These are phyloP conservation scores for Athene cunicularia DNA, from an alignment of 2,113 vertebrate genomes.

Conservation along the genomic window DNA sequence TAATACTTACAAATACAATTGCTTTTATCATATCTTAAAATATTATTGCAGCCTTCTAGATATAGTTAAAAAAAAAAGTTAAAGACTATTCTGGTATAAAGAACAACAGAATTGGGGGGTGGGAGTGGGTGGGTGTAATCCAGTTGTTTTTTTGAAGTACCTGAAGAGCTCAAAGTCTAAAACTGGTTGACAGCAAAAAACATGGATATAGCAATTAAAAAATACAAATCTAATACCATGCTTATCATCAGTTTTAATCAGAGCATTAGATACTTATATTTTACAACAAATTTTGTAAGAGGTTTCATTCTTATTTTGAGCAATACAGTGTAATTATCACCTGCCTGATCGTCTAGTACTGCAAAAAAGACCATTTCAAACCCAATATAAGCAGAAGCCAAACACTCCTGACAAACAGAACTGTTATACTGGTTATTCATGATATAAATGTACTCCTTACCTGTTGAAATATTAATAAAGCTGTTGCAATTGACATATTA, in stretches of 20 bases:
- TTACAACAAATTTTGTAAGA: neutral
- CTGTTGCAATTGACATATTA: neutral
- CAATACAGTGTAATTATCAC: neutral
- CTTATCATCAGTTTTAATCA: neutral
- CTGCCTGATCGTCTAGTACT: neutral
- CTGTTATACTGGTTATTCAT: neutral
- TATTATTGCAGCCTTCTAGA: neutral
- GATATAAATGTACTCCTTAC: neutral
- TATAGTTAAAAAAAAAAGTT: neutral
- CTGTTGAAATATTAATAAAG: neutral
- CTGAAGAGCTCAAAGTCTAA: neutral
- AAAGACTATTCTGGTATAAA: neutral
- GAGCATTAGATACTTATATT: neutral
- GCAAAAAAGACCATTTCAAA: neutral
- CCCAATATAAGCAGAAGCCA: neutral
- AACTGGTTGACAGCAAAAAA: neutral
- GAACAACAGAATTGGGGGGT: neutral
- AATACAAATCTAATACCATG: neutral
- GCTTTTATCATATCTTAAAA: neutral
- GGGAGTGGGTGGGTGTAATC: neutral
- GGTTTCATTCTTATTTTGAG: slow-evolving; percentile 35
- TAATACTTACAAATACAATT: neutral
- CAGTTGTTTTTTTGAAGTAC: neutral
- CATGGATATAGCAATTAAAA: neutral
- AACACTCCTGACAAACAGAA: neutral